Base-by-base conservation (phyloP, 2,888 invertebrate genomes). In the Dorcus hopei region DNA sequence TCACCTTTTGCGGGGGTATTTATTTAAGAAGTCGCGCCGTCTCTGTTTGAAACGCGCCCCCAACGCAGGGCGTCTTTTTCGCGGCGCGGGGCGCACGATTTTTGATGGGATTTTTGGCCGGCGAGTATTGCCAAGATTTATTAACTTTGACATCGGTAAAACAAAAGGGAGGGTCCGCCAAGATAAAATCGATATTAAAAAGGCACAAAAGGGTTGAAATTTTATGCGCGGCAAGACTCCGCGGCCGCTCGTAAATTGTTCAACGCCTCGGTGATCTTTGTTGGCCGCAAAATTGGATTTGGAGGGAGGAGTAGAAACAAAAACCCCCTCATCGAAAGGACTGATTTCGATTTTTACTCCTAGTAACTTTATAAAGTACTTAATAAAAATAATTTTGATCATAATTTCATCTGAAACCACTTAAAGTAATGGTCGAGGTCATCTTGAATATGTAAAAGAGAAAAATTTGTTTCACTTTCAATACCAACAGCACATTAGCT, bases 71-170 rank as follows among this genome's bases (percentile, higher is more conserved):
- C 41, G 41, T n/a, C n/a, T 9, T 7, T n/a, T 41, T 41, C 14
- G 3, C n/a, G 5, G 5, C 9, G 9, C 11, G n/a, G 3, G 1
- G 9, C 4, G 9, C 11, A 6, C 14, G 41, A 41, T 41, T 41
- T 54, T 49, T 41, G 54, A 54, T 26, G 40, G 39, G 39, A 40
- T 38, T 49, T 48, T 41, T 49, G 55, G 49, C 19, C 40, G 23
- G 38, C 49, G 26, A 33, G 26, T 43, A 55, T 41, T 16, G 55
- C 41, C 14, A 43, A 55, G 55, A 55, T 55, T 55, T 55, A 55
- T 55, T 55, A 50, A 49, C 50, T 50, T 55, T 49, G 55, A 40
- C 55, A 43, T 49, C 43, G 55, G 55, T 38, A 50, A 50, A 55
- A 55, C 55, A 55, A 55, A 55, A 49, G 49, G 55, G 45, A 16